These are phyloP conservation scores for Thomomys bottae DNA, from an alignment of 2,113 vertebrate genomes.

Conservation along the genomic window DNA sequence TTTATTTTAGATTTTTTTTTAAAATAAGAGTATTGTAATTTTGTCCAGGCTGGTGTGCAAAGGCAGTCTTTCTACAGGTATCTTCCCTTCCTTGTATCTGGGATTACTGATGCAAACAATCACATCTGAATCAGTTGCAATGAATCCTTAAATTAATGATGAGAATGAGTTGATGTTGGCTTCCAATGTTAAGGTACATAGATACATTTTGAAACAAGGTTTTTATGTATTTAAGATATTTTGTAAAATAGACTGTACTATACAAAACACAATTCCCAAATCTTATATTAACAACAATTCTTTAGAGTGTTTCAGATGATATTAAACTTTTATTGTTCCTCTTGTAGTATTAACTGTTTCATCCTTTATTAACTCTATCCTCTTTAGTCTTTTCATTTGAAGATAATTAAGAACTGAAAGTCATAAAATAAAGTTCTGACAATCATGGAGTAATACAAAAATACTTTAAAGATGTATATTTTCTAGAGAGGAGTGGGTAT, in stretches of 20 bases:
- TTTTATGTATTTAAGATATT: not conserved
- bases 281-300: not conserved
- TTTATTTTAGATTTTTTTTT: no score
- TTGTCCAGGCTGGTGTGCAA: no score
- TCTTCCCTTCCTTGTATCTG: no score
- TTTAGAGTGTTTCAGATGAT: not conserved
- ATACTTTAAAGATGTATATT: not conserved
- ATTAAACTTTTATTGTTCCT: not conserved
- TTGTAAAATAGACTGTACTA: not conserved
- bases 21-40: no score
- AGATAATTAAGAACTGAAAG: conserved; percentile 37
- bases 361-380: not conserved
- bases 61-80: not conserved
- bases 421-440: not conserved
- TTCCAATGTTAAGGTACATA: not conserved
- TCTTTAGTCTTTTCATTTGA: conserved; percentile 6
- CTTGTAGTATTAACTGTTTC: not conserved
- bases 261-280: not conserved
- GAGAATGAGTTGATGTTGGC: not conserved
- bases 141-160: not conserved
- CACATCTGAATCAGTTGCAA: no score
- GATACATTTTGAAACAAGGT: not conserved
- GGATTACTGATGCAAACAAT: no score
- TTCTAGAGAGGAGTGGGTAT: not conserved
- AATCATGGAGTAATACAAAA: not conserved